Conservation (phyloP, 2,888 invertebrate genomes). For the Mechanitis messenoides region DNA sequence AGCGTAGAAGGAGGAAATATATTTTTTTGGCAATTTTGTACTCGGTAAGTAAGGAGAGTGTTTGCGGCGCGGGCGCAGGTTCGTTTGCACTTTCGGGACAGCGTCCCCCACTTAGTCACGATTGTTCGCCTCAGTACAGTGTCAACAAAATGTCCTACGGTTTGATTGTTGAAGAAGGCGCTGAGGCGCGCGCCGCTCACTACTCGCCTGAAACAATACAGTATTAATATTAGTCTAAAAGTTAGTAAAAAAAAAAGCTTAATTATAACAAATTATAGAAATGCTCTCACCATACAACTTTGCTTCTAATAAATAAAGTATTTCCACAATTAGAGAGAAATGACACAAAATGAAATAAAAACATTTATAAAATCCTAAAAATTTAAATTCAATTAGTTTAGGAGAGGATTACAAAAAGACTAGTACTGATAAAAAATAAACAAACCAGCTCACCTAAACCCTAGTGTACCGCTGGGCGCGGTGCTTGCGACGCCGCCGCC, state of each 20-base stretch:
- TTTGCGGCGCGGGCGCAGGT: constrained; percentile 49
- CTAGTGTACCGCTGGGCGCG: constrained; percentile 45
- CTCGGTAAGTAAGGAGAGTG: constrained; percentile 53
- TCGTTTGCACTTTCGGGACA: constrained; percentile 42
- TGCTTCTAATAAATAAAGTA: no score
- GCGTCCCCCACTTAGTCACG: constrained; percentile 57
- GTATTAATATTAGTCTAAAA: no score
- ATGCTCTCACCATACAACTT: no score
- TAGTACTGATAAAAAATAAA: not conserved
- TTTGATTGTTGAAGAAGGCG: constrained; percentile 46
- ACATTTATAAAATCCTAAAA: not conserved
- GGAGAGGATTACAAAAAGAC: not conserved
- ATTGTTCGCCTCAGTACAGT: constrained; percentile 69
- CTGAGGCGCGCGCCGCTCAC: constrained; percentile 49
- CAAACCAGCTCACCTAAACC: constrained; percentile 50
- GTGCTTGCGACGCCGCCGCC: constrained; percentile 70
- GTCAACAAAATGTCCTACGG: constrained; percentile 73
- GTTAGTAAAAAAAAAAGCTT: no score
- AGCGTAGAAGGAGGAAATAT: constrained; percentile 40
- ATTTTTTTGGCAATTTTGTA: constrained; percentile 75
- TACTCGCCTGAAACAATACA: constrained; percentile 48
- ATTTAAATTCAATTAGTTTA: no score
- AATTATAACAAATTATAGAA: no score
- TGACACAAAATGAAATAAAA: not conserved
- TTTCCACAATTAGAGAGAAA: no score